These are phyloP conservation scores for Parotia lawesii DNA, from an alignment of 2,113 vertebrate species.

Conservation along the genomic window DNA sequence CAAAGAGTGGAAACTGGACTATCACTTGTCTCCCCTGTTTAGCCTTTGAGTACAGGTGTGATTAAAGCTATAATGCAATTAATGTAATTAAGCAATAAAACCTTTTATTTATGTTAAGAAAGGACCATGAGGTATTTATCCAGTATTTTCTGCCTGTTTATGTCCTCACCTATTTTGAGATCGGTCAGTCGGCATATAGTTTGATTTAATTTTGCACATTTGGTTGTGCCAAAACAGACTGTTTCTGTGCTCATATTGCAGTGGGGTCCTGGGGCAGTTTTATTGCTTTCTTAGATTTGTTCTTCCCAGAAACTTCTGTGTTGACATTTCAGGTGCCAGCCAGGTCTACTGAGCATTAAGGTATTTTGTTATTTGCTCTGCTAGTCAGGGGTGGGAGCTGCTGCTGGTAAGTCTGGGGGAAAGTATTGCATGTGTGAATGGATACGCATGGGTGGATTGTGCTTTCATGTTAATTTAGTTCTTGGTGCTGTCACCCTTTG, in stretches of 20 bases:
- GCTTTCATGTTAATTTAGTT: not conserved
- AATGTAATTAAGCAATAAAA: not conserved
- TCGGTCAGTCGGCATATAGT: not conserved
- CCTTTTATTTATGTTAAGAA: not conserved
- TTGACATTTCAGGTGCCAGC: not conserved
- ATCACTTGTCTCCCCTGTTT: not conserved
- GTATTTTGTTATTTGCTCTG: not conserved
- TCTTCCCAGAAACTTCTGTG: not conserved
- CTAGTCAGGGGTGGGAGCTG: not conserved
- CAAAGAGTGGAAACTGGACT: not conserved
- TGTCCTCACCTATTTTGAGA: not conserved
- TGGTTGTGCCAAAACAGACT: not conserved
- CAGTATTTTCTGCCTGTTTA: not conserved
- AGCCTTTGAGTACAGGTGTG: not conserved
- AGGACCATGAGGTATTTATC: not conserved
- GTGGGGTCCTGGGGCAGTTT: not conserved
- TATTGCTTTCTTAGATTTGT: not conserved
- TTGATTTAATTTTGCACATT: not conserved
- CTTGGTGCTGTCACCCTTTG: not conserved
- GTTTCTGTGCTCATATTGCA: not conserved
- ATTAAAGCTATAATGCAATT: not conserved
- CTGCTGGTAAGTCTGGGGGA: not conserved
- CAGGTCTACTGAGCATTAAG: not conserved
- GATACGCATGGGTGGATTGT: fast-evolving
- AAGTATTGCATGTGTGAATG: not conserved